Evolutionary conservation across 2,113 vertebrate genomes (phyloP), one percentile per base, ranked within the genome.

Genomic region (Puffinus mauretanicus): DNA sequence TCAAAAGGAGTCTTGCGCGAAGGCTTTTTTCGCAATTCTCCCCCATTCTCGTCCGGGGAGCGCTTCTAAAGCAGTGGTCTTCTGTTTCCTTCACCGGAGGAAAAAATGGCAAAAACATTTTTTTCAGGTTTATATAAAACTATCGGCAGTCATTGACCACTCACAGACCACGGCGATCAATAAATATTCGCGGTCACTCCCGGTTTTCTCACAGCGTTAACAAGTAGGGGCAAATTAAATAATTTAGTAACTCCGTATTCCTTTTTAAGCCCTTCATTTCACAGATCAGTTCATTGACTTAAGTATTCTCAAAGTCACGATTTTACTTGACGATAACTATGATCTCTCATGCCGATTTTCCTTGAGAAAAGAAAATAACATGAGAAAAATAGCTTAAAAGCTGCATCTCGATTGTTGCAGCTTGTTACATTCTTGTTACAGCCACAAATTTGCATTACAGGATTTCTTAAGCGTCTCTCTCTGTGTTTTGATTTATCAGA

Each of bases 191-290:
- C 2, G 0, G 4, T 10, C 17, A 17, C 0, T 5, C 34, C 15
- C 8, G 6, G 1, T 32, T 84, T 78, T 42, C 12, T 70, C 3
- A 8, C 9, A 18, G 5, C 2, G 12, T 49, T 55, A 36, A 4
- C 0, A 6, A 38, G 15, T 8, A 49, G 8, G 6, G 4, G 8
- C 5, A 64, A 26, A 26, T 24, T 10, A 76, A 21, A 7, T 7
- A 15, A 10, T 2, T 26, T 0, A 8, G 1, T 5, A 16, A 26
- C 8, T 30, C 1, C 0, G 0, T 42, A 4, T 46, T 81, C 0
- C 3, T 26, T 44, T 30, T 7, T 11, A 20, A 30, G 6, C 2
- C 30, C 24, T 29, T 20, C 4, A 15, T 57, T 51, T 51, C 14
- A 27, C 5, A 26, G 21, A 13, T 13, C 21, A 13, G 0, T 4